These are phyloP conservation scores for Cataglyphis cursor DNA, from an alignment of 2,888 invertebrate genomes.

Conservation along the genomic window DNA sequence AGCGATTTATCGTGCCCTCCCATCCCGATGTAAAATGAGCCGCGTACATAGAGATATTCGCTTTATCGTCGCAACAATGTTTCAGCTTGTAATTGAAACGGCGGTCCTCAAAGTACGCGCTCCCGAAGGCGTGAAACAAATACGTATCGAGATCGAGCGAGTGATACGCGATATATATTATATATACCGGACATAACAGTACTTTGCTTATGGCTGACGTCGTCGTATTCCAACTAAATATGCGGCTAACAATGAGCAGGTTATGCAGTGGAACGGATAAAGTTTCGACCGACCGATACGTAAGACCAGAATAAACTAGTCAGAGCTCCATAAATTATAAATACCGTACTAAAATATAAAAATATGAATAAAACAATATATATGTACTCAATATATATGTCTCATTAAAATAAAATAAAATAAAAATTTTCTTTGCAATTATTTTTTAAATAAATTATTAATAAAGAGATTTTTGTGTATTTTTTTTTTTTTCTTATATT, in stretches of 20 bases:
- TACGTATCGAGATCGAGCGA: slow-evolving; percentile 63
- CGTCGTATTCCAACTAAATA: slow-evolving; percentile 71
- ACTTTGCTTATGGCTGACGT: slow-evolving; percentile 66
- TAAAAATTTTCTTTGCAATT: neutral
- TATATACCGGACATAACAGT: slow-evolving; percentile 69
- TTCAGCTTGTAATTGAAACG: slow-evolving; percentile 60
- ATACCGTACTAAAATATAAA: neutral
- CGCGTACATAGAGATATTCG: slow-evolving; percentile 52
- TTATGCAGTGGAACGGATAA: slow-evolving; percentile 63
- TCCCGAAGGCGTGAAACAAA: slow-evolving; percentile 68
- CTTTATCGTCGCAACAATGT: slow-evolving; percentile 17
- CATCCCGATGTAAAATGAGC: slow-evolving; percentile 35
- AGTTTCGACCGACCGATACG: slow-evolving; percentile 55
- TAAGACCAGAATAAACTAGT: slow-evolving; percentile 12
- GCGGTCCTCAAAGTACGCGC: slow-evolving; percentile 43
- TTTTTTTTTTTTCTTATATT: neutral
- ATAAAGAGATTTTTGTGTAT: neutral
- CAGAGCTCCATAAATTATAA: neutral
- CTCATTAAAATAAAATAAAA: neutral
- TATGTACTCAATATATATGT: no score
- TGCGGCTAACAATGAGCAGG: slow-evolving; percentile 71
- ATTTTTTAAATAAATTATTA: neutral
- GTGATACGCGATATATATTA: slow-evolving; percentile 69
- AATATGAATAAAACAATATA: neutral
- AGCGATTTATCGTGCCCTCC: slow-evolving; percentile 43